Conservation (phyloP, 23 tunicate species). For the Trididemnum clinides region DNA sequence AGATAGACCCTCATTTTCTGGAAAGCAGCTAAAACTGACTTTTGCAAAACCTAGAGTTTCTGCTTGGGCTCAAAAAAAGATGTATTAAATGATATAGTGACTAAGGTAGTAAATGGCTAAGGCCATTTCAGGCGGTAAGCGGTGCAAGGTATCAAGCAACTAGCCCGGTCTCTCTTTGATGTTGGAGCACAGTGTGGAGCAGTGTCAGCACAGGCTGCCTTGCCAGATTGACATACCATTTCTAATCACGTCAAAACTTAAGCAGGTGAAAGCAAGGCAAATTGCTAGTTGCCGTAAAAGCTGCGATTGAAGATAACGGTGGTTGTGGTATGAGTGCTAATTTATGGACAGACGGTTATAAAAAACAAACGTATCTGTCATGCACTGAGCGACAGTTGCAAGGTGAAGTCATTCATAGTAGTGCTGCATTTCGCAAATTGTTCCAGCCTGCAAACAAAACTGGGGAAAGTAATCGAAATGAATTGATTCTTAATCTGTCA, state of each 20-base stretch:
- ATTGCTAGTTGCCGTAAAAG: neutral
- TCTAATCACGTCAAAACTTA: neutral
- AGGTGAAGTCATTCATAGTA: neutral
- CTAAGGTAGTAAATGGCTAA: neutral
- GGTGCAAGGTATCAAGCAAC: constrained; percentile 3
- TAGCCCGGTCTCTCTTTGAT: constrained; percentile 24
- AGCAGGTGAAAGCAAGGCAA: constrained; percentile 12
- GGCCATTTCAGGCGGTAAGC: neutral
- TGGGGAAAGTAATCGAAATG: neutral
- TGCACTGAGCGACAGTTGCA: constrained; percentile 12
- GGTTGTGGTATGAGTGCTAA: constrained; percentile 14
- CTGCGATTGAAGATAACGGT: constrained; percentile 12
- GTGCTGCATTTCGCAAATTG: constrained; percentile 8
- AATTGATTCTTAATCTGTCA: neutral
- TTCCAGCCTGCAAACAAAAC: neutral
- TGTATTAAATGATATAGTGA: neutral
- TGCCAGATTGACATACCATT: constrained; percentile 22
- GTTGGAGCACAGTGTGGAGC: constrained; percentile 20
- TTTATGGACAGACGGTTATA: constrained; percentile 22
- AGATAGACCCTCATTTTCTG: neutral
- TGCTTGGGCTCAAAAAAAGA: neutral
- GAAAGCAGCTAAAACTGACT: neutral
- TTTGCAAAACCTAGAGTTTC: neutral
- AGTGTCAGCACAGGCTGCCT: constrained; percentile 2
- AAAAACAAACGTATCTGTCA: constrained; percentile 27